Evolutionary conservation across 2,113 vertebrate genomes (phyloP).

Genomic region (Brachyhypopomus occidentalis): DNA sequence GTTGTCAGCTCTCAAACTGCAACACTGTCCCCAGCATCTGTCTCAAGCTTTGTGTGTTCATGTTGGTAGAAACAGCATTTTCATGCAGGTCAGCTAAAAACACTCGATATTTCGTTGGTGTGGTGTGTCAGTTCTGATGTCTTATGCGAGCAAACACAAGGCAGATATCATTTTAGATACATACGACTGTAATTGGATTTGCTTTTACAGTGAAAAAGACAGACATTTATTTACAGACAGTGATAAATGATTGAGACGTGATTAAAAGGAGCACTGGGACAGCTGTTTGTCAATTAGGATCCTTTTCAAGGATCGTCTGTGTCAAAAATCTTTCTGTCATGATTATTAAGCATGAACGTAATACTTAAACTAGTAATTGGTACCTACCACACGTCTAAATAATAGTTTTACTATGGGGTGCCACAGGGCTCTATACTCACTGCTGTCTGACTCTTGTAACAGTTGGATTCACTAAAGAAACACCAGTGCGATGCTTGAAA

Average conservation of each 20-base stretch:
- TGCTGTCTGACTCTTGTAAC: conserved; percentile 23
- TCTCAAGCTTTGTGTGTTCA: not conserved
- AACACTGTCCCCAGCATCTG: not conserved
- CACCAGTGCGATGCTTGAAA: conserved; percentile 18
- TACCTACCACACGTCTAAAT: conserved; percentile 37
- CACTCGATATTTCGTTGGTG: too few species aligned
- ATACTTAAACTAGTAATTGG: conserved; percentile 46
- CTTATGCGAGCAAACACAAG: too few species aligned
- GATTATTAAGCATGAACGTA: conserved; percentile 27
- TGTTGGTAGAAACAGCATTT: not conserved
- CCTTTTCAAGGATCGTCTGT: not conserved
- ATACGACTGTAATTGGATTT: not conserved
- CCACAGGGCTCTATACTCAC: conserved; percentile 14
- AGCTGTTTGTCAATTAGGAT: conserved; percentile 18
- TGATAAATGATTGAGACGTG: too few species aligned
- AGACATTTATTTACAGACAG: not conserved
- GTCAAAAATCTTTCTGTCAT: conserved; percentile 6
- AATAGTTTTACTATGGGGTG: conserved; percentile 33
- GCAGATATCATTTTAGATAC: not conserved
- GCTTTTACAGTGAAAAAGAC: not conserved
- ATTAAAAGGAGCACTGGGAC: not conserved
- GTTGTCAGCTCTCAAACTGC: not conserved
- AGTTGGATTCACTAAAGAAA: conserved; percentile 34
- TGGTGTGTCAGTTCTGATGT: too few species aligned
- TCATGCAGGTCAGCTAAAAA: not conserved